Base-by-base conservation (phyloP, 2,113 vertebrate genomes). In the Physeter macrocephalus region DNA sequence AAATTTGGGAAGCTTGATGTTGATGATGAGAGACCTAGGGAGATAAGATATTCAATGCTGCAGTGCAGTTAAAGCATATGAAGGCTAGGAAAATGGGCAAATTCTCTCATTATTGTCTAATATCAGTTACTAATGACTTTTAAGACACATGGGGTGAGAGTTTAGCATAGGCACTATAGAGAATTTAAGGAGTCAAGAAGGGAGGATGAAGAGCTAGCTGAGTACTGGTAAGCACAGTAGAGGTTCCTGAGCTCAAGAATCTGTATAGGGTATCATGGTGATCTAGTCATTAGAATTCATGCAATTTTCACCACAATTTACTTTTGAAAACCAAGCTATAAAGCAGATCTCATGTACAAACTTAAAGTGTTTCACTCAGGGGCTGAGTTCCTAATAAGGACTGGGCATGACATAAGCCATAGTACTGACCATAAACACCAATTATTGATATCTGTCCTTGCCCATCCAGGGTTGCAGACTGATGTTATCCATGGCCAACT, bases 1-100 rank as follows among this genome's bases (percentile, higher is more conserved):
- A 54, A 27, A 54, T 41, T 46, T 61, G 29, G 5, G 59, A n/a
- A 57, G 4, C 36, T 92, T 64, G 8, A 15, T 78, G 23, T 54
- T 25, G 8, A 31, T 49, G 20, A 36, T 49, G 5, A 72, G 84
- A 83, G 43, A 61, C 5, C 5, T 13, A 9, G 12, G 71, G 20
- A 36, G 3, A 25, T 43, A n/a, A 49, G 43, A 52, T 36, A 1
- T 0, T 3, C 2, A 43, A 0, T 72, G 61, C 9, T 62, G 13
- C n/a, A 11, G 13, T n/a, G 39, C 29, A 72, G 52, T 52, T 46
- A 46, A 64, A 85, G 49, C 1, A 41, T 25, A 2, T 2, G 25
- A 77, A 64, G 6, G 2, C 23, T 46, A 21, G 12, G n/a, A 15
- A 85, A 54, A 75, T 9, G 2, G 9, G 14, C 0, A 2, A 2